phyloP scores from a whole-genome alignment of 2,113 vertebrate genomes.

The Proteles cristata region DNA sequence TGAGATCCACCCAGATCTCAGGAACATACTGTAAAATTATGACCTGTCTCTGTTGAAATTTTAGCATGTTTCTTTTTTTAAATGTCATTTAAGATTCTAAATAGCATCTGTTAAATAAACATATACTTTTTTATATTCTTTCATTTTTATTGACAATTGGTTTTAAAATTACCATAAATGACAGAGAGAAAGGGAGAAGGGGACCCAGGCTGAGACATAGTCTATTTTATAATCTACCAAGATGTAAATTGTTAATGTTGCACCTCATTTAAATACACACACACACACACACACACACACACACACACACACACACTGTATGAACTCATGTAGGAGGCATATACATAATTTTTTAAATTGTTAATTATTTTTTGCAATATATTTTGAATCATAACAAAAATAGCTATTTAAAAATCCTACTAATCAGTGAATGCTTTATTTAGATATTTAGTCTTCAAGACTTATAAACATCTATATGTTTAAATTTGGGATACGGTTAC shows the following conservation, averaged over 20 bases:
- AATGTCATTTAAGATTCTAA: neutral
- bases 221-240: neutral
- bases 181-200: neutral
- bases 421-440: neutral
- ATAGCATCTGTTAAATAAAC: neutral
- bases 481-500: slow-evolving; percentile 5
- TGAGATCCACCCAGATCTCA: neutral
- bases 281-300: neutral
- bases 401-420: neutral
- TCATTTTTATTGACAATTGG: neutral
- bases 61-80: slow-evolving; percentile 27
- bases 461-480: slow-evolving; percentile 42
- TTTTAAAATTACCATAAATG: neutral
- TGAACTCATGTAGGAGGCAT: neutral
- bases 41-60: neutral
- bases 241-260: neutral
- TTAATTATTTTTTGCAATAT: slow-evolving; percentile 21
- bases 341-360: neutral
- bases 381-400: slow-evolving; percentile 58
- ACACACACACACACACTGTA: neutral
- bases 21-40: neutral
- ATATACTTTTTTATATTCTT: neutral
- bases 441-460: neutral
- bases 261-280: neutral
- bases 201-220: neutral